Conservation (phyloP, 2,888 invertebrate species). For the Diloba caeruleocephala region DNA sequence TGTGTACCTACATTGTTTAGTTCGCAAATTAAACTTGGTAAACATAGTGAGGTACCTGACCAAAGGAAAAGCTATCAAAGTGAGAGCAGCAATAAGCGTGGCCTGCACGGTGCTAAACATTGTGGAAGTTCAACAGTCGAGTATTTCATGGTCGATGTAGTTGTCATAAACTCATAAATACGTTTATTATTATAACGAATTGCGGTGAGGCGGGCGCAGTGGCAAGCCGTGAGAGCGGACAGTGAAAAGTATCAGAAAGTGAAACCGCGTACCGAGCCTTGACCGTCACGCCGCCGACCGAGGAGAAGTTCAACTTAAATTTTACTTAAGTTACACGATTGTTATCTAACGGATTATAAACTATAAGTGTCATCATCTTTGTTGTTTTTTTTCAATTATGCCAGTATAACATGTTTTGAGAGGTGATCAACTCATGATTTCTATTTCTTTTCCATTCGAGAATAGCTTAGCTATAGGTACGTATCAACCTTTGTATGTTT, state of each 20-base stretch:
- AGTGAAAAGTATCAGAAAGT: slow-evolving; percentile 86
- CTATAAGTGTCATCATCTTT: slow-evolving; percentile 49
- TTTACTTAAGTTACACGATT: slow-evolving; percentile 46
- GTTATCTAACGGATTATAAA: slow-evolving; percentile 52
- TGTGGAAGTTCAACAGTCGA: slow-evolving; percentile 54
- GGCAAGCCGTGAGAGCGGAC: slow-evolving; percentile 70
- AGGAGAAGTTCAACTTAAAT: slow-evolving; percentile 53
- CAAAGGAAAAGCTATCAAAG: slow-evolving; percentile 25
- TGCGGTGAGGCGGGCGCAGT: slow-evolving; percentile 22
- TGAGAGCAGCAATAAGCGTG: slow-evolving; percentile 52
- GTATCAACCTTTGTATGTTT: too few species aligned
- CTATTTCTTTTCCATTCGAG: not conserved
- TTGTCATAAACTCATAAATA: slow-evolving; percentile 50
- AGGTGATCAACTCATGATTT: not conserved
- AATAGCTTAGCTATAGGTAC: not conserved
- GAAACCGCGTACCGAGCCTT: slow-evolving; percentile 83
- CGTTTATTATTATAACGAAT: slow-evolving; percentile 49
- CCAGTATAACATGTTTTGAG: not conserved
- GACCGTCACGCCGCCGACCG: slow-evolving; percentile 73
- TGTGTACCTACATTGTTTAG: too few species aligned
- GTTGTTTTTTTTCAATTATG: slow-evolving; percentile 15
- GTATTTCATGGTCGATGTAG: slow-evolving; percentile 62
- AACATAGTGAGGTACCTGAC: not conserved
- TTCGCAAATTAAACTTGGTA: too few species aligned
- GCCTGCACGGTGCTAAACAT: slow-evolving; percentile 24